phyloP scores from a whole-genome alignment of 2,888 invertebrate genomes.

The Pollenia griseotomentosa region DNA sequence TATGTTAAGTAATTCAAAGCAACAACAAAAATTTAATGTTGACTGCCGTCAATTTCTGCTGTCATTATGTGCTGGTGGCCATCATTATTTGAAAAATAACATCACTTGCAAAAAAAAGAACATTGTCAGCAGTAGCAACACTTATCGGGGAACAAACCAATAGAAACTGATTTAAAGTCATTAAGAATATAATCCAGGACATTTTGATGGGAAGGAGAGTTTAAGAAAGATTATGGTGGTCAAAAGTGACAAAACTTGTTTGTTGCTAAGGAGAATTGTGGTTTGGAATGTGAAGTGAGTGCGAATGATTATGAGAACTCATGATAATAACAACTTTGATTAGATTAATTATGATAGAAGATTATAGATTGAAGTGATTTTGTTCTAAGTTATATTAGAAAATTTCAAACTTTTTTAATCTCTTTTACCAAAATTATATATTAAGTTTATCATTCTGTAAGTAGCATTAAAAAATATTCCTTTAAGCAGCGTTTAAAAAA shows the following conservation, averaged over 20 bases:
- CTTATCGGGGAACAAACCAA: constrained; percentile 25
- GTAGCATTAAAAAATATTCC: no score
- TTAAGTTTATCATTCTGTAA: no score
- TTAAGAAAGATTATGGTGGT: neutral
- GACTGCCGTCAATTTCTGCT: neutral
- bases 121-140: constrained; percentile 8
- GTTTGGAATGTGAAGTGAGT: neutral
- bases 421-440: no score
- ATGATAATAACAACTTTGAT: constrained; percentile 15
- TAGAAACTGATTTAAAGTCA: constrained; percentile 41
- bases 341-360: neutral
- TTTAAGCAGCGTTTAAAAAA: no score
- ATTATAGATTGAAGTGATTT: neutral
- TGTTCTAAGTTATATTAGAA: neutral
- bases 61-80: constrained; percentile 13
- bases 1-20: constrained; percentile 44
- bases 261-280: neutral
- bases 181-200: constrained; percentile 6
- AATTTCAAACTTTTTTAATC: neutral
- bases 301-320: neutral
- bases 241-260: neutral
- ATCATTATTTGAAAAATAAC: neutral
- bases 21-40: constrained; percentile 34
- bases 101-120: neutral
- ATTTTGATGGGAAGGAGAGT: neutral